Conservation (phyloP, 92 coral and sea anemone genomes). For the Montipora capitata region DNA sequence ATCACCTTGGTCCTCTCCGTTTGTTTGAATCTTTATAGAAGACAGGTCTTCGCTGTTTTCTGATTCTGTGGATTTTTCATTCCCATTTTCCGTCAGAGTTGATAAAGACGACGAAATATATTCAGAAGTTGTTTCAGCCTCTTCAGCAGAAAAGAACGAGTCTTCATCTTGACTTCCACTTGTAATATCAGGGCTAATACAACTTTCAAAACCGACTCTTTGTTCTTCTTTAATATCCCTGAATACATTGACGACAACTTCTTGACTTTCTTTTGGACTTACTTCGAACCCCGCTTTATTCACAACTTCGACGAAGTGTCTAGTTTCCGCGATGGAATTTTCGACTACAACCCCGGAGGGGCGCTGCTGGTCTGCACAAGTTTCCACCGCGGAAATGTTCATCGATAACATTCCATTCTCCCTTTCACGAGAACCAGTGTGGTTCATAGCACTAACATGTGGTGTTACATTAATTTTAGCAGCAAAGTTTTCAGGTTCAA, state of each 20-base stretch:
- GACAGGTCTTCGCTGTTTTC: conserved; percentile 1
- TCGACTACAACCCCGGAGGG: conserved; percentile 18
- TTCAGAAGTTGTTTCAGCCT: conserved; percentile 29
- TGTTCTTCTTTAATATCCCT: conserved; percentile 13
- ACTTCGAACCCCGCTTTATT: background rate
- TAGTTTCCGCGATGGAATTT: conserved; percentile 16
- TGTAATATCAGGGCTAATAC: conserved; percentile 17
- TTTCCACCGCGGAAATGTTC: background rate
- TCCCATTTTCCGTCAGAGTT: background rate
- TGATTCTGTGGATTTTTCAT: background rate
- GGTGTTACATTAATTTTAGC: background rate
- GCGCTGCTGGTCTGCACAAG: background rate
- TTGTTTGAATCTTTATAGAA: background rate
- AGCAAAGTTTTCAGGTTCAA: background rate
- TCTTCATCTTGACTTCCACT: conserved; percentile 48
- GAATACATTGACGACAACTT: background rate
- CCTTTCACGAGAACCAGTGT: background rate
- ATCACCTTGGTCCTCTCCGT: background rate
- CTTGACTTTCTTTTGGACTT: background rate
- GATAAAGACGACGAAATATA: background rate
- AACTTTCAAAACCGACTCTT: conserved; percentile 8
- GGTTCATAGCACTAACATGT: background rate
- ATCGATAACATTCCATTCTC: conserved; percentile 24
- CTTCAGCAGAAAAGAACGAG: conserved; percentile 51
- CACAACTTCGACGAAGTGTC: background rate